A percentile compares a stretch with the other conserved stretches of the same genome.
Evolutionary conservation across 1,140 invertebrate genomes (phyloP).

Genomic region (Archivesica marissinica): DNA sequence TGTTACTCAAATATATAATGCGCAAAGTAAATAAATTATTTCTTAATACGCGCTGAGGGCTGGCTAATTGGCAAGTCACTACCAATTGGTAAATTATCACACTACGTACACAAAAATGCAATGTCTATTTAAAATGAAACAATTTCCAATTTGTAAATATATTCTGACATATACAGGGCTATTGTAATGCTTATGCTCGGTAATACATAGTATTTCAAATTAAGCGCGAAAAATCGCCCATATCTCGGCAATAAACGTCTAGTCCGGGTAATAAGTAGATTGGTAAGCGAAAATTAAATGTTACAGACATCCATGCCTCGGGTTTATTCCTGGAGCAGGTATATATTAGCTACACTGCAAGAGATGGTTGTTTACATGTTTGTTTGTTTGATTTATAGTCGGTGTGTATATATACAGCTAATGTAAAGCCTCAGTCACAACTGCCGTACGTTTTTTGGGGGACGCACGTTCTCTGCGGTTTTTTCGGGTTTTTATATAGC

Average conservation of each 20-base stretch:
- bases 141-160: constrained; percentile 43
- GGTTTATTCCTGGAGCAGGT: neutral
- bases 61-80: constrained; percentile 49
- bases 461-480: too few relatives aligned
- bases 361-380: too few relatives aligned
- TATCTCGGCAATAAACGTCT: constrained; percentile 47
- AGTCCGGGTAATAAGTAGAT: neutral
- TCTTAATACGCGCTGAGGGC: constrained; percentile 40
- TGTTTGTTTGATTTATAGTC: too few relatives aligned
- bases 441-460: too few relatives aligned
- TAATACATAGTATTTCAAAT: constrained; percentile 41
- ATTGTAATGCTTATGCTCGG: constrained; percentile 1
- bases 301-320: neutral
- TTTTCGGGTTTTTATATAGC: too few relatives aligned
- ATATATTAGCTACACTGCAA: too few relatives aligned
- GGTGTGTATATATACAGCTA: too few relatives aligned
- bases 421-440: too few relatives aligned
- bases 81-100: constrained; percentile 20
- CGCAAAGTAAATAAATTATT: constrained; percentile 18
- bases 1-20: neutral
- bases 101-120: neutral
- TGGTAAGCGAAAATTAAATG: constrained; percentile 31
- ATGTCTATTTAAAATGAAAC: constrained; percentile 44
- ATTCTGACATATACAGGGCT: constrained; percentile 31
- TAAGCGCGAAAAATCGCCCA: constrained; percentile 47